Percentiles rank a stretch among this genome's conserved stretches.
Evolutionary conservation across 2,113 vertebrate species (phyloP).

Genomic region (Rafetus swinhoei): DNA sequence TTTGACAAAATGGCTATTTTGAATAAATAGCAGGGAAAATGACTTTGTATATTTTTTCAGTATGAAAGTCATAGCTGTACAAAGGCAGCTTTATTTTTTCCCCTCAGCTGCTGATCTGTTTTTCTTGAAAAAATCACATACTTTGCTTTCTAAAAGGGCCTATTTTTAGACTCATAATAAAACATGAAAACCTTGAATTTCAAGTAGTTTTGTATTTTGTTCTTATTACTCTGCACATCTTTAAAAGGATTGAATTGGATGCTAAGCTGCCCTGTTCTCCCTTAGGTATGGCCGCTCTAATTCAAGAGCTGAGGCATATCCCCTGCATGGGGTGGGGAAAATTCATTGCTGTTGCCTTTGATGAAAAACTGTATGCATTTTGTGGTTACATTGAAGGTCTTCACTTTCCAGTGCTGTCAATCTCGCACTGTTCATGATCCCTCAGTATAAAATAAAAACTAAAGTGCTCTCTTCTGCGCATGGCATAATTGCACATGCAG

Average conservation of each 20-base stretch:
- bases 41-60: not conserved
- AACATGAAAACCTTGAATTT: not conserved
- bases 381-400: not conserved
- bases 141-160: not conserved
- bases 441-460: slow-evolving; percentile 20
- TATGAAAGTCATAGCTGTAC: not conserved
- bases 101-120: not conserved
- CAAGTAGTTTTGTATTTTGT: rapidly evolving
- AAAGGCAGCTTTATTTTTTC: not conserved
- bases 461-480: slow-evolving; percentile 18
- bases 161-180: not conserved
- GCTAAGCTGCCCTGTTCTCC: not conserved
- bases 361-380: not conserved
- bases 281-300: not conserved
- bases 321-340: not conserved
- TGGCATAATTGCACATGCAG: slow-evolving; percentile 35
- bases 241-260: not conserved
- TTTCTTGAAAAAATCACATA: not conserved
- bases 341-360: not conserved
- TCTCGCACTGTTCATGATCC: not conserved
- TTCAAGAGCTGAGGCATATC: not conserved
- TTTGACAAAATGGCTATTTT: not conserved
- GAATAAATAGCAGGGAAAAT: not conserved
- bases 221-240: not conserved
- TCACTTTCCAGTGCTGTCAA: slow-evolving; percentile 18